A percentile compares a stretch with the other conserved stretches of the same genome.
phyloP scores from a whole-genome alignment of 2,113 vertebrate genomes.

The Thryonomys swinderianus region DNA sequence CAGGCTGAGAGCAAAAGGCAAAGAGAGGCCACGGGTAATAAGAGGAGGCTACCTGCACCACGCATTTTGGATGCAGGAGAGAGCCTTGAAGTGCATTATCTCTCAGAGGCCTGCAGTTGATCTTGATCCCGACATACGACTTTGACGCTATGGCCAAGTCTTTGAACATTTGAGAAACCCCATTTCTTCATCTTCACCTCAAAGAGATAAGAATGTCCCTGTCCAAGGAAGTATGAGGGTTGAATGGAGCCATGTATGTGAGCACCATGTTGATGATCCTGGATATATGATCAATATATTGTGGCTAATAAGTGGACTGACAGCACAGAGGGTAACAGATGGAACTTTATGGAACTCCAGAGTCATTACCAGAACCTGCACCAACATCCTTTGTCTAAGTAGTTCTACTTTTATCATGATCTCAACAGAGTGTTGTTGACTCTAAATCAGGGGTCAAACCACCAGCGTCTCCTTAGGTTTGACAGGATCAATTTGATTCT shows the following conservation, averaged over 20 bases:
- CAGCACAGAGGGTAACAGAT: not conserved
- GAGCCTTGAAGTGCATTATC: not conserved
- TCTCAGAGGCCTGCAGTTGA: not conserved
- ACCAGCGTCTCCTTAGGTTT: not conserved
- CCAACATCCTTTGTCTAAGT: not conserved
- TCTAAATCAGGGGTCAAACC: conserved; percentile 16
- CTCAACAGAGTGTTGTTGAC: not conserved
- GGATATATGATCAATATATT: not conserved
- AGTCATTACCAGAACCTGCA: not conserved
- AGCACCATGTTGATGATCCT: not conserved
- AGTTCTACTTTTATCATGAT: not conserved
- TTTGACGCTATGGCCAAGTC: not conserved
- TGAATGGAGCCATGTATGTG: not conserved
- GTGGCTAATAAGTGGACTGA: not conserved
- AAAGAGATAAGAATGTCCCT: not conserved
- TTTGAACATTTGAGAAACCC: not conserved
- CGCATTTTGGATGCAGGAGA: not conserved
- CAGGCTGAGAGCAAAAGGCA: not conserved
- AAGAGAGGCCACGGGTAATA: not conserved
- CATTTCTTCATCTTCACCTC: not conserved
- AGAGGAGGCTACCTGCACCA: not conserved
- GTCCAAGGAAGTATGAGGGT: not conserved
- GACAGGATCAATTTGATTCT: not conserved
- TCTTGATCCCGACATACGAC: not conserved
- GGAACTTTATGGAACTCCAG: not conserved